These are phyloP conservation scores for Meliscaeva auricollis DNA, from an alignment of 2,888 invertebrate genomes.

Conservation along the genomic window DNA sequence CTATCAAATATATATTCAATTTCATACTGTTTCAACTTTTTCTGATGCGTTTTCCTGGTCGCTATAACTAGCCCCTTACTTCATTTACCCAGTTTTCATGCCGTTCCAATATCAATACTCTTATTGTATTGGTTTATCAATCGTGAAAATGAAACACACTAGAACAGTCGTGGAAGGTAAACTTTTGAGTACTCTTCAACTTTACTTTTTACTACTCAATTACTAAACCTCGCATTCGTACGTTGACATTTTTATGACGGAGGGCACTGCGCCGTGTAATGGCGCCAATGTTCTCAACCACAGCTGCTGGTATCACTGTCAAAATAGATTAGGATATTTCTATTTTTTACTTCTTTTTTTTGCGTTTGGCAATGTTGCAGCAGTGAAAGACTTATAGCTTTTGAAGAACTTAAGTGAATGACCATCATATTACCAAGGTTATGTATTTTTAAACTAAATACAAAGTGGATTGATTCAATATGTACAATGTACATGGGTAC, in stretches of 20 bases:
- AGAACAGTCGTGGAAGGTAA: neutral
- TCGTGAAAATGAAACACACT: too few relatives aligned
- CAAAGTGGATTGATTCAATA: neutral
- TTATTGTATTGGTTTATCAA: too few relatives aligned
- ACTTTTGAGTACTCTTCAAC: neutral
- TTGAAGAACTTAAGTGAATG: conserved; percentile 7
- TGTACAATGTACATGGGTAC: neutral
- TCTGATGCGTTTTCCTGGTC: too few relatives aligned
- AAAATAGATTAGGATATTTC: neutral
- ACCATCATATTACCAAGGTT: conserved; percentile 16
- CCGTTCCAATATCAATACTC: too few relatives aligned
- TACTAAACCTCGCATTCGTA: neutral
- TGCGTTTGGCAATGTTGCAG: conserved; percentile 1
- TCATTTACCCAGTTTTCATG: too few relatives aligned
- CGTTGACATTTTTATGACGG: conserved; percentile 1
- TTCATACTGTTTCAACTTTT: too few relatives aligned
- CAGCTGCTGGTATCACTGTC: neutral
- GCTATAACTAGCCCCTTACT: too few relatives aligned
- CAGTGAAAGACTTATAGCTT: neutral
- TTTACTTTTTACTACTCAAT: neutral
- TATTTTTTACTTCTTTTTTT: neutral
- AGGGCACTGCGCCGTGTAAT: neutral
- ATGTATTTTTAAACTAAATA: neutral
- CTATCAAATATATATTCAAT: too few relatives aligned
- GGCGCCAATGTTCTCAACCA: neutral